These are phyloP conservation scores for Elmis aenea DNA, from an alignment of 2,888 invertebrate species.

Conservation along the genomic window DNA sequence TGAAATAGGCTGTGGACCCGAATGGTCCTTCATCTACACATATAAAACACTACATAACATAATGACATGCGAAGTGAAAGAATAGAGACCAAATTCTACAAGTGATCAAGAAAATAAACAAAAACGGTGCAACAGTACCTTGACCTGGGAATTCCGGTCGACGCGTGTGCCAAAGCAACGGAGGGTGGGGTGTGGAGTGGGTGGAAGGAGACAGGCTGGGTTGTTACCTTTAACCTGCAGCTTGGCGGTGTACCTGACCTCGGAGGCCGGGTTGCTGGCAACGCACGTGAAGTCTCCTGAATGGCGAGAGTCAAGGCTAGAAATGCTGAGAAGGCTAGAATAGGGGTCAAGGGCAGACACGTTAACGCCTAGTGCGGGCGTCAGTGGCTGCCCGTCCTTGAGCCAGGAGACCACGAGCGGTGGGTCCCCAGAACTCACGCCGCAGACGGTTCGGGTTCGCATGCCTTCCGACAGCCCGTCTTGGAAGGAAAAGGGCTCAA, in stretches of 20 bases:
- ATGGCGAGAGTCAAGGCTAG: conserved; percentile 68
- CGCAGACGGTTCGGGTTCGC: conserved; percentile 76
- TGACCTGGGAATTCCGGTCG: conserved; percentile 50
- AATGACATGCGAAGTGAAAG: conserved; percentile 32
- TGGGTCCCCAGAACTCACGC: conserved; percentile 74
- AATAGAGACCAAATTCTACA: conserved; percentile 23
- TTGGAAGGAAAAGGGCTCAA: conserved; percentile 81
- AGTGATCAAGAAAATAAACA: conserved; percentile 39
- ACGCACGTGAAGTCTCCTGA: conserved; percentile 75
- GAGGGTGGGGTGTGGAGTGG: conserved; percentile 36
- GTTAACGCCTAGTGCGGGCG: conserved; percentile 62
- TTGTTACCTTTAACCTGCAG: conserved; percentile 78
- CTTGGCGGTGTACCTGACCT: conserved; percentile 73
- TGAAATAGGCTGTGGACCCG: conserved; percentile 15
- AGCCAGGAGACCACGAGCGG: conserved; percentile 77
- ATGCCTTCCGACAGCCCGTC: conserved; percentile 77
- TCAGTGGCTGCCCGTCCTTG: conserved; percentile 70
- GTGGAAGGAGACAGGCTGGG: conserved; percentile 38
- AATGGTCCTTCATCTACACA: conserved; percentile 17
- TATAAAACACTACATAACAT: conserved; percentile 26
- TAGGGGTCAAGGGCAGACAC: conserved; percentile 69
- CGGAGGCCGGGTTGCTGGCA: conserved; percentile 73
- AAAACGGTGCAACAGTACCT: conserved; percentile 66
- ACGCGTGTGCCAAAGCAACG: conserved; percentile 61
- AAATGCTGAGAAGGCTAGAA: conserved; percentile 72